A percentile compares a stretch with the other conserved stretches of the same genome.
These are phyloP conservation scores for Sylvicola cinctus DNA, from an alignment of 2,888 invertebrate species.

Conservation along the genomic window DNA sequence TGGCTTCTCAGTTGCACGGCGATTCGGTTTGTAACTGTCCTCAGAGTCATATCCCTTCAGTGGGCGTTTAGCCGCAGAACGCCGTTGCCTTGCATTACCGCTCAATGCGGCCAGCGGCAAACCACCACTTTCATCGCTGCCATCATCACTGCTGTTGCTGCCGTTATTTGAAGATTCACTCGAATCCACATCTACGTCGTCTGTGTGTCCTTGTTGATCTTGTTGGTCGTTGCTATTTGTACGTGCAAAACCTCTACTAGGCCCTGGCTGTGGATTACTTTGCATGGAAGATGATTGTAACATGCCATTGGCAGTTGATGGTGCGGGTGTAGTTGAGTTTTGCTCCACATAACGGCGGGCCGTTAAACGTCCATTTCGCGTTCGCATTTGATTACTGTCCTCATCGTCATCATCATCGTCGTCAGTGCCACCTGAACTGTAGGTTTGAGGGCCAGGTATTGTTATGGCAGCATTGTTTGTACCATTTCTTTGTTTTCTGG, in stretches of 20 bases:
- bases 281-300: conserved; percentile 11
- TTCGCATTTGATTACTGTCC: not conserved
- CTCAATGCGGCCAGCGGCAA: conserved; percentile 9
- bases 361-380: conserved; percentile 5
- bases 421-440: conserved; percentile 7
- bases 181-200: conserved; percentile 13
- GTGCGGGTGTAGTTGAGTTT: not conserved
- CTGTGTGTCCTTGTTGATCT: conserved; percentile 6
- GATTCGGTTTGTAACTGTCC: conserved; percentile 31
- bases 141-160: conserved; percentile 4
- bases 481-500: too few relatives aligned
- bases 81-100: conserved; percentile 8
- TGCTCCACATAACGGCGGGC: not conserved
- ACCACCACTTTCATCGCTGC: conserved; percentile 8
- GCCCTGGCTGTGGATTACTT: conserved; percentile 8
- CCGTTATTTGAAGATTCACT: not conserved
- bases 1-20: conserved; percentile 8
- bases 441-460: conserved; percentile 2
- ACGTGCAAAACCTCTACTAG: conserved; percentile 9
- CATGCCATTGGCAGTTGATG: conserved; percentile 18
- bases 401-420: conserved; percentile 20
- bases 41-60: conserved; percentile 28
- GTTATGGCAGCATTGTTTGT: not conserved
- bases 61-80: conserved; percentile 10
- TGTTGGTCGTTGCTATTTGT: not conserved